Evolutionary conservation across 1,140 invertebrate species (phyloP).

Genomic region (Calliopsis andreniformis): DNA sequence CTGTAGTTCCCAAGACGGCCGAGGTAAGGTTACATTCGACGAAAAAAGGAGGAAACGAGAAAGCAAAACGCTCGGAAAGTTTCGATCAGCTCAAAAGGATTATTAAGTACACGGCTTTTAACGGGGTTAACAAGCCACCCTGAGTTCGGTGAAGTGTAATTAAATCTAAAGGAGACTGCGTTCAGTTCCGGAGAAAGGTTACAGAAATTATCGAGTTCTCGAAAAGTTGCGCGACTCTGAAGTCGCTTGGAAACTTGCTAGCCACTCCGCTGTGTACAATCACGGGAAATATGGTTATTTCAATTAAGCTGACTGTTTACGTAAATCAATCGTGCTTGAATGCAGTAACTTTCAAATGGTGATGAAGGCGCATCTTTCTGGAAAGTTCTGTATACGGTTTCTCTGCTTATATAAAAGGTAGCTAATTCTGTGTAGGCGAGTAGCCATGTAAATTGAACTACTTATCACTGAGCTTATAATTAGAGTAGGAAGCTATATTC

Average conservation of each 20-base stretch:
- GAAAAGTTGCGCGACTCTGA: slow-evolving; percentile 33
- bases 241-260: slow-evolving; percentile 13
- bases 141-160: slow-evolving; percentile 40
- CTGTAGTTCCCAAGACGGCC: background rate
- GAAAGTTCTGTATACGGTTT: too few species aligned
- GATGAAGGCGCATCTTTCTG: background rate
- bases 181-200: slow-evolving; percentile 38
- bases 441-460: too few species aligned
- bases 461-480: too few species aligned
- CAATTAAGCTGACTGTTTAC: background rate
- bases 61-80: slow-evolving; percentile 1
- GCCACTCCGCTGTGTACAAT: background rate
- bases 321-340: background rate
- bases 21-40: background rate
- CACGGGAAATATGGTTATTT: slow-evolving; percentile 22
- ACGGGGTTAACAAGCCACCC: slow-evolving; percentile 35
- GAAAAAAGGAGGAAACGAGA: background rate
- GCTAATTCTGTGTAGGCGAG: too few species aligned
- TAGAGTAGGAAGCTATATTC: too few species aligned
- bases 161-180: slow-evolving; percentile 34
- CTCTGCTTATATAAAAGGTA: too few species aligned
- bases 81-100: slow-evolving; percentile 27
- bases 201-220: slow-evolving; percentile 49
- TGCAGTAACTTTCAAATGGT: background rate
- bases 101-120: slow-evolving; percentile 47